phyloP scores from a whole-genome alignment of 2,113 vertebrate genomes.

The Lontra canadensis region DNA sequence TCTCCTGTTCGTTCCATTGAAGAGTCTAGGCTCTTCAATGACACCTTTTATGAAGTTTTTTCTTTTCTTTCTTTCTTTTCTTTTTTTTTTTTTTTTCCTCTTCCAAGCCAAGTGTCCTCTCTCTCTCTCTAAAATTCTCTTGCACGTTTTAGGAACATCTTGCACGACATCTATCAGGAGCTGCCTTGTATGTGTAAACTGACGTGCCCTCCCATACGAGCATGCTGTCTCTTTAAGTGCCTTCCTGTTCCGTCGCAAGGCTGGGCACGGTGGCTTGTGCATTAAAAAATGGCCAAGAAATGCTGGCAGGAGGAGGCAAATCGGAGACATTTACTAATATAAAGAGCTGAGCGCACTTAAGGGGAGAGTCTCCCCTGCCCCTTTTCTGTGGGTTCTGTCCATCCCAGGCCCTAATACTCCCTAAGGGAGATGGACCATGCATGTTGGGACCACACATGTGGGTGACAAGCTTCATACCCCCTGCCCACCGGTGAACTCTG shows the following conservation, averaged over 20 bases:
- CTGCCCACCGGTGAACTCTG: not conserved
- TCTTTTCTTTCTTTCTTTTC: not conserved
- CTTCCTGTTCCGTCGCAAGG: not conserved
- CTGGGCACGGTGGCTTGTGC: not conserved
- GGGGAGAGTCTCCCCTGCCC: fast-evolving
- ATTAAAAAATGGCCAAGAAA: not conserved
- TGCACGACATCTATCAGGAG: no score
- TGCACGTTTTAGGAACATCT: not conserved
- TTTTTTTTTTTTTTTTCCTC: not conserved
- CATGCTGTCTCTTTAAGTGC: not conserved
- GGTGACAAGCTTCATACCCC: not conserved
- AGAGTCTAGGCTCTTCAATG: not conserved
- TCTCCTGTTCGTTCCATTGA: not conserved
- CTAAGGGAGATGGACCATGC: not conserved
- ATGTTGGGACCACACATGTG: not conserved
- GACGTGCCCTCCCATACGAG: not conserved
- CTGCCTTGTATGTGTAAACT: not conserved
- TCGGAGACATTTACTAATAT: fast-evolving
- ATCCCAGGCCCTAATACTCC: not conserved
- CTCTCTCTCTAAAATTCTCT: not conserved
- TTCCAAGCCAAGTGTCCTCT: not conserved
- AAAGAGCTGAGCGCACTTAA: not conserved
- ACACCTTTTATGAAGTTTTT: not conserved
- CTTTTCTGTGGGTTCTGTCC: not conserved
- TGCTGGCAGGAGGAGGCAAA: not conserved